Evolutionary conservation across 2,113 vertebrate genomes (phyloP).

Genomic region (Hippolais icterina): DNA sequence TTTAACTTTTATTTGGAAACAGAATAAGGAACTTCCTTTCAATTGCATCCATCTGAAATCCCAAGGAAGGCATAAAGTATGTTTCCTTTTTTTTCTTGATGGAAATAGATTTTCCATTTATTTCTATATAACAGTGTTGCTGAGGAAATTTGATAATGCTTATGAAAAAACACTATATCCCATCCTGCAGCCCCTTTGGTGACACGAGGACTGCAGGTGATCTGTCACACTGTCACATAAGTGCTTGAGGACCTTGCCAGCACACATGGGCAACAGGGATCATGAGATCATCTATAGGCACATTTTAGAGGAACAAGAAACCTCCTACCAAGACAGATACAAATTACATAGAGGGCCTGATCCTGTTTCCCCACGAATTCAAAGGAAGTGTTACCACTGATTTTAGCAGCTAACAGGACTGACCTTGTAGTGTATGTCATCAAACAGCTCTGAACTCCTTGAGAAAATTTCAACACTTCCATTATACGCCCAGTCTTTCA

Average conservation of each 20-base stretch:
- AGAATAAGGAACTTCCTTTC: not conserved
- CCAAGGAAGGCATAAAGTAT: not conserved
- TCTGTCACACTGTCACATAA: not conserved
- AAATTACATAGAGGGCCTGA: not conserved
- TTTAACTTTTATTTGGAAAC: not conserved
- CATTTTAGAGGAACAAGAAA: constrained; percentile 11
- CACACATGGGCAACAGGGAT: constrained; percentile 8
- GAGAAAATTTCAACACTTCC: constrained; percentile 21
- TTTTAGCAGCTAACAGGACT: not conserved
- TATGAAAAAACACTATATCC: not conserved
- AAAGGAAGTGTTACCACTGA: not conserved
- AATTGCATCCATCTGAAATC: not conserved
- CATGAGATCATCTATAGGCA: constrained; percentile 32
- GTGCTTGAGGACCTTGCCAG: constrained; percentile 16
- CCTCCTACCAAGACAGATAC: constrained; percentile 3
- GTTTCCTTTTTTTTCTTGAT: not conserved
- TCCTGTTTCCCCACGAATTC: not conserved
- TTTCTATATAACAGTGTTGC: not conserved
- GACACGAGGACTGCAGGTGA: not conserved
- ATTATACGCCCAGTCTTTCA: constrained; percentile 1
- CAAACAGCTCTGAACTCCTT: not conserved
- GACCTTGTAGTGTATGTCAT: not conserved
- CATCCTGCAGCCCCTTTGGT: not conserved
- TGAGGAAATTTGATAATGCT: not conserved
- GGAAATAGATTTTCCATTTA: not conserved